Conservation (phyloP, 2,797 vertebrate species). For the Potorous gilbertii region DNA sequence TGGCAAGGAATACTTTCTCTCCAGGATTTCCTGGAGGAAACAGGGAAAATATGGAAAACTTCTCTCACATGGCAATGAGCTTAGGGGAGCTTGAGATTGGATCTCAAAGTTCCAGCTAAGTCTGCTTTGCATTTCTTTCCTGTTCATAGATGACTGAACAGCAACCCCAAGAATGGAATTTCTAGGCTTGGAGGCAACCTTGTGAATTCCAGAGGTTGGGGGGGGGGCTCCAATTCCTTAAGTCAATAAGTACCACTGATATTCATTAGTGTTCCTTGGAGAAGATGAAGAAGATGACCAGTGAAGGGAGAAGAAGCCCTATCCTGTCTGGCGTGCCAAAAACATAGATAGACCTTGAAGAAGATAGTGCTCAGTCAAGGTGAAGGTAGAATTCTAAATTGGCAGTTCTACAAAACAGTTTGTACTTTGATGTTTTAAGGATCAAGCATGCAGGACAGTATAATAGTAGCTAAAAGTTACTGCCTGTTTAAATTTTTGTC, state of each 20-base stretch:
- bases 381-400: neutral
- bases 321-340: neutral
- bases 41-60: neutral
- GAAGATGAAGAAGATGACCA: neutral
- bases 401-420: neutral
- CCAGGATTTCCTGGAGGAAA: neutral
- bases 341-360: neutral
- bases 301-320: neutral
- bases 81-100: neutral
- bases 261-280: neutral
- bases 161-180: neutral
- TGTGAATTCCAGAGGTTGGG: neutral
- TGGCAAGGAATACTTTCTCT: neutral
- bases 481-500: neutral
- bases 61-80: neutral
- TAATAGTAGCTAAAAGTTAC: neutral
- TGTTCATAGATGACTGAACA: neutral
- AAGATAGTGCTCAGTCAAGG: neutral
- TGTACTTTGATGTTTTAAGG: neutral
- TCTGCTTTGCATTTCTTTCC: neutral
- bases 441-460: neutral
- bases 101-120: neutral
- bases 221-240: neutral
- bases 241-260: neutral
- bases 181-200: neutral